Conservation (phyloP, 2,113 vertebrate genomes). For the Hylia prasina region DNA sequence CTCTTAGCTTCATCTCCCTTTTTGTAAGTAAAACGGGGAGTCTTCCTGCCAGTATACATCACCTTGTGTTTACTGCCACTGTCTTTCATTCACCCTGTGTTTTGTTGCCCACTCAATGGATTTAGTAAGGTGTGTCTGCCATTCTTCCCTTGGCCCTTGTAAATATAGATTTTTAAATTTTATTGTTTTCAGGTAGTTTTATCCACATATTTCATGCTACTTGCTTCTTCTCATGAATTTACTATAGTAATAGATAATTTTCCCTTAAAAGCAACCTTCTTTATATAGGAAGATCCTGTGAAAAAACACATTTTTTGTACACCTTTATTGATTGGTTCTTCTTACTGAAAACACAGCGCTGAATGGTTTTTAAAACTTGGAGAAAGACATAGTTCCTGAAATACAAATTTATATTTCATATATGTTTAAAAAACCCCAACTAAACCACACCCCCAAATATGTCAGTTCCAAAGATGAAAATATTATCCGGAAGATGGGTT, state of each 20-base stretch:
- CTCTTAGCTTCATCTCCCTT: neutral
- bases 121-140: neutral
- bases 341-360: neutral
- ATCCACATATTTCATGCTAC: neutral
- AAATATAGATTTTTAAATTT: neutral
- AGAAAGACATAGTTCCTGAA: neutral
- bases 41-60: neutral
- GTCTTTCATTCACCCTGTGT: neutral
- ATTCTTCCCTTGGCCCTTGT: neutral
- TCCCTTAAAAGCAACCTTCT: neutral
- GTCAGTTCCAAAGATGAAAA: neutral
- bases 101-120: neutral
- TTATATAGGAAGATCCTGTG: neutral
- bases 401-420: neutral
- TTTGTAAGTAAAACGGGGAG: neutral
- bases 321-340: neutral
- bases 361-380: neutral
- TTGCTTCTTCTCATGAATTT: neutral
- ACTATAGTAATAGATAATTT: neutral
- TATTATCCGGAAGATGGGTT: neutral
- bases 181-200: neutral
- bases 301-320: neutral
- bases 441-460: neutral
- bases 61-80: neutral
- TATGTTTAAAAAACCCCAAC: neutral